Conservation (phyloP, 2,888 invertebrate species). For the Drosophila meridiana region DNA sequence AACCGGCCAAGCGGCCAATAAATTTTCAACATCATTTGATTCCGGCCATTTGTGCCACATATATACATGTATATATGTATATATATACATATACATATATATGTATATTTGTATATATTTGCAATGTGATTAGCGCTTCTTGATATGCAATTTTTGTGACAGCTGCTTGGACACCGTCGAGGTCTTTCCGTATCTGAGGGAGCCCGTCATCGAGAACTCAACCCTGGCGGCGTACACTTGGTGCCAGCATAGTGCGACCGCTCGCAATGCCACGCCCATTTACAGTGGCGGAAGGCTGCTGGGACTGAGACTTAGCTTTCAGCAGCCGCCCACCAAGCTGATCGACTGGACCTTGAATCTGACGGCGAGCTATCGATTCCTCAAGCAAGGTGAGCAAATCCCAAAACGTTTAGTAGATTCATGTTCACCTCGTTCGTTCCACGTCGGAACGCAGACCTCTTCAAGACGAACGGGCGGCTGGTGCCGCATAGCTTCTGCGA, state of each 20-base stretch:
- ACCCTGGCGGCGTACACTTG: constrained; percentile 82
- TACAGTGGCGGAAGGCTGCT: constrained; percentile 80
- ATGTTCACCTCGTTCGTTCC: neutral
- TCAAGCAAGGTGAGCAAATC: constrained; percentile 76
- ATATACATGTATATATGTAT: neutral
- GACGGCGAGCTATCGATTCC: constrained; percentile 81
- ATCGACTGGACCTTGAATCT: constrained; percentile 70
- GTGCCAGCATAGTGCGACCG: constrained; percentile 76
- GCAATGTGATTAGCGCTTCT: constrained; percentile 46
- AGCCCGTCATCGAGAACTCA: constrained; percentile 84
- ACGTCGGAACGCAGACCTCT: constrained; percentile 88
- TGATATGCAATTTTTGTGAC: constrained; percentile 60
- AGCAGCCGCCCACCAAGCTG: constrained; percentile 52
- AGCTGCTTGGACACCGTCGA: constrained; percentile 85
- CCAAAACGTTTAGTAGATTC: neutral
- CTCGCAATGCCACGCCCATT: constrained; percentile 76
- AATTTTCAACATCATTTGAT: constrained; percentile 77
- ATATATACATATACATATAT: too few species aligned
- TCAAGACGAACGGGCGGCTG: constrained; percentile 92
- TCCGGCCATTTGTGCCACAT: constrained; percentile 34
- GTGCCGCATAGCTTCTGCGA: constrained; percentile 93
- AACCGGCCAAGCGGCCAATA: constrained; percentile 75
- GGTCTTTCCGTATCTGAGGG: constrained; percentile 84
- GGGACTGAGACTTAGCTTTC: constrained; percentile 80
- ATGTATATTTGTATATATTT: constrained; percentile 8